Conservation (phyloP, 2,113 vertebrate genomes). For the Crotophaga sulcirostris region DNA sequence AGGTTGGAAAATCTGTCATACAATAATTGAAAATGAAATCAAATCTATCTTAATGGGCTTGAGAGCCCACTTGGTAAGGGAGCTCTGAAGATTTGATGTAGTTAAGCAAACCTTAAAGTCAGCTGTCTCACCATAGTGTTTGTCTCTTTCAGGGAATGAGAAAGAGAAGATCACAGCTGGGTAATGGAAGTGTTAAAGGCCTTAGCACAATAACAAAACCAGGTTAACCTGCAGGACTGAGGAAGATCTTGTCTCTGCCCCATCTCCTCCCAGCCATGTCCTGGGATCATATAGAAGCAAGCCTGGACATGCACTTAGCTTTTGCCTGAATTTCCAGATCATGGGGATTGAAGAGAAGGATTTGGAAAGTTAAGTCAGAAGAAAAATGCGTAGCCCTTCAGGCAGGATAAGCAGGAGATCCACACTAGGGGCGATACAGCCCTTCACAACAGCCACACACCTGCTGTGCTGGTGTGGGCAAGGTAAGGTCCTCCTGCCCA, state of each 20-base stretch:
- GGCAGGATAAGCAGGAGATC: background rate
- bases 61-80: background rate
- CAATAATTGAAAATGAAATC: background rate
- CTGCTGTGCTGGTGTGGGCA: background rate
- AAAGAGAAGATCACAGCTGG: background rate
- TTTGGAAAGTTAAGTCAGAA: no score
- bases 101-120: background rate
- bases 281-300: background rate
- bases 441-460: background rate
- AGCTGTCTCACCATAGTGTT: background rate
- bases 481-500: background rate
- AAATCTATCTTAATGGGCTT: background rate
- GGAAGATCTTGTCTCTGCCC: background rate
- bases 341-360: no score
- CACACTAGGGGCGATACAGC: fast-evolving
- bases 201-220: background rate
- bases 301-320: background rate
- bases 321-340: no score
- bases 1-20: background rate
- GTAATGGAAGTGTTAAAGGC: background rate
- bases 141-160: background rate
- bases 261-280: background rate
- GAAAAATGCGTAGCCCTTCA: fast-evolving
- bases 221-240: background rate
- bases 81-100: background rate